These are phyloP conservation scores for Standfussiana lucernea DNA, from an alignment of 2,888 invertebrate species.

Conservation along the genomic window DNA sequence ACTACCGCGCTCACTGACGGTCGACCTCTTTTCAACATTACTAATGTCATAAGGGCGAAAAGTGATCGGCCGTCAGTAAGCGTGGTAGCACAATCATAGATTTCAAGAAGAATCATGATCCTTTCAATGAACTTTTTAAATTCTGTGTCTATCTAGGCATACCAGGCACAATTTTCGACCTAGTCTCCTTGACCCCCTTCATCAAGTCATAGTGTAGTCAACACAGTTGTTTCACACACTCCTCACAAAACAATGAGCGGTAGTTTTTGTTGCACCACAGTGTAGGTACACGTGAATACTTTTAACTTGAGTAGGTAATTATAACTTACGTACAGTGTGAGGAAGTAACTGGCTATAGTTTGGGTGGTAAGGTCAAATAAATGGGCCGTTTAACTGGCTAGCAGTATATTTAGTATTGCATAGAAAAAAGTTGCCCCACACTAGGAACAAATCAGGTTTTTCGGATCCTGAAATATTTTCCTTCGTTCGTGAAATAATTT, in stretches of 20 bases:
- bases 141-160: not conserved
- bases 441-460: too few relatives aligned
- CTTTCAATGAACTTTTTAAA: not conserved
- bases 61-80: too few relatives aligned
- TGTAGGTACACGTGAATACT: constrained; percentile 57
- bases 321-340: constrained; percentile 18
- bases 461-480: too few relatives aligned
- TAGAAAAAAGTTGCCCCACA: too few relatives aligned
- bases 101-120: not conserved
- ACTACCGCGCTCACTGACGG: too few relatives aligned
- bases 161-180: not conserved
- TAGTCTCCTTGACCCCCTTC: constrained; percentile 26
- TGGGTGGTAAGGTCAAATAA: not conserved
- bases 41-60: too few relatives aligned
- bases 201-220: not conserved
- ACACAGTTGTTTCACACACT: constrained; percentile 32
- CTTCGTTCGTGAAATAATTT: too few relatives aligned
- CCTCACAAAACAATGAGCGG: constrained; percentile 39
- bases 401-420: too few relatives aligned
- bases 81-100: too few relatives aligned
- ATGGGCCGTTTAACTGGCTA: not conserved
- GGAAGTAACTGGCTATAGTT: constrained; percentile 2
- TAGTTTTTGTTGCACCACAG: constrained; percentile 33
- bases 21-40: too few relatives aligned
- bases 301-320: constrained; percentile 50